Percentiles rank a stretch among this genome's conserved stretches.
Conservation (phyloP, 2,888 invertebrate species). For the Lypha dubia region DNA sequence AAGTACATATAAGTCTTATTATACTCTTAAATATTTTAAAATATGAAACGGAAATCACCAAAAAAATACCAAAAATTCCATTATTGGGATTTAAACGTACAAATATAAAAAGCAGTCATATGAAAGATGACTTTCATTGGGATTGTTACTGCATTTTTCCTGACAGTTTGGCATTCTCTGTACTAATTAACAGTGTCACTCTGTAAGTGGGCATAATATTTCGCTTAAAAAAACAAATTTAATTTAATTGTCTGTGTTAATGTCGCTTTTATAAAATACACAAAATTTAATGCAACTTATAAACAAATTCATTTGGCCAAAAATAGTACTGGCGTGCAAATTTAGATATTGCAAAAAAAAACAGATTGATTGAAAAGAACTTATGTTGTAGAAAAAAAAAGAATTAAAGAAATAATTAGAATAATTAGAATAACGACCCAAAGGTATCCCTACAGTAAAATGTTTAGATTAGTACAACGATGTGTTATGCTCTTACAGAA, state of each 20-base stretch:
- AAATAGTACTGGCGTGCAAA: slow-evolving; percentile 62
- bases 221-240: slow-evolving; percentile 36
- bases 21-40: no score
- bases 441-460: slow-evolving; percentile 19
- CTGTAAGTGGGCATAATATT: slow-evolving; percentile 26
- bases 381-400: slow-evolving; percentile 25
- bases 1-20: no score
- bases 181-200: slow-evolving; percentile 9
- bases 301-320: slow-evolving; percentile 60
- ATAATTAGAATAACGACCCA: neutral
- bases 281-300: slow-evolving; percentile 29
- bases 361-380: slow-evolving; percentile 51
- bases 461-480: neutral
- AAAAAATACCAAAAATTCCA: no score
- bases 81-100: no score
- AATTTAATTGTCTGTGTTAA: slow-evolving; percentile 41
- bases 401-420: neutral
- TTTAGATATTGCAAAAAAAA: slow-evolving; percentile 27
- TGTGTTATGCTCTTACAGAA: no score
- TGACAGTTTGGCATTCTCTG: slow-evolving; percentile 46
- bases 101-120: no score
- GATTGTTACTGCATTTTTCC: neutral
- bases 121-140: no score
- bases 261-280: slow-evolving; percentile 21
- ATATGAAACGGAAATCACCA: no score